Evolutionary conservation across 2,113 vertebrate genomes (phyloP).

Genomic region (Pyrgilauda ruficollis): DNA sequence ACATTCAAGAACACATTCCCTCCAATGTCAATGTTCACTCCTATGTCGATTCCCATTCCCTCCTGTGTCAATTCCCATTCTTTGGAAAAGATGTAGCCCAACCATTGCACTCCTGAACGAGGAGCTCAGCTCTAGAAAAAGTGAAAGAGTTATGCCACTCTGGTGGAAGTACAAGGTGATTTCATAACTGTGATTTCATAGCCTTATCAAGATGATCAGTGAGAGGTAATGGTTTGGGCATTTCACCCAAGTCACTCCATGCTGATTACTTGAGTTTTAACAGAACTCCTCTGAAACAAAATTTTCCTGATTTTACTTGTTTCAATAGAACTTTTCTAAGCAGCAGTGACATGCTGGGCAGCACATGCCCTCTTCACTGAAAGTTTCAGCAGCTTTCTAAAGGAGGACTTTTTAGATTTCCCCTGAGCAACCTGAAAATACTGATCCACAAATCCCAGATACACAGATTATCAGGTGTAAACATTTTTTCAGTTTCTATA

Average conservation of each 20-base stretch:
- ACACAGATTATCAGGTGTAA: not conserved
- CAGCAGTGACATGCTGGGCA: not conserved
- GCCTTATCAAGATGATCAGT: not conserved
- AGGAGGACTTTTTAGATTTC: not conserved
- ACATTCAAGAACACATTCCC: not conserved
- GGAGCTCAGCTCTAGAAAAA: not conserved
- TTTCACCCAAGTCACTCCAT: not conserved
- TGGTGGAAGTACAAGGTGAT: not conserved
- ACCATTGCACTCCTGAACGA: fast-evolving
- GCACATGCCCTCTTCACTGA: not conserved
- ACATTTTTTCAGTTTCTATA: not conserved
- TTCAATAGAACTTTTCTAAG: not conserved
- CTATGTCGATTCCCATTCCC: not conserved
- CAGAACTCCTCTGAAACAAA: not conserved
- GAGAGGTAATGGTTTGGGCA: not conserved
- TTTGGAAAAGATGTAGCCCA: not conserved
- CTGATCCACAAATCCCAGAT: not conserved
- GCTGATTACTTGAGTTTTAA: not conserved
- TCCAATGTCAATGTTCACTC: not conserved
- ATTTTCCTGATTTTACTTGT: not conserved
- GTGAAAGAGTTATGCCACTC: not conserved
- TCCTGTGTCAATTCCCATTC: not conserved
- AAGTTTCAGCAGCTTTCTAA: not conserved
- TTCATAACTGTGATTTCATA: not conserved
- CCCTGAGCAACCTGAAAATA: not conserved